Base-by-base conservation (phyloP, 1,140 invertebrate species). In the Drosophila cardini region DNA sequence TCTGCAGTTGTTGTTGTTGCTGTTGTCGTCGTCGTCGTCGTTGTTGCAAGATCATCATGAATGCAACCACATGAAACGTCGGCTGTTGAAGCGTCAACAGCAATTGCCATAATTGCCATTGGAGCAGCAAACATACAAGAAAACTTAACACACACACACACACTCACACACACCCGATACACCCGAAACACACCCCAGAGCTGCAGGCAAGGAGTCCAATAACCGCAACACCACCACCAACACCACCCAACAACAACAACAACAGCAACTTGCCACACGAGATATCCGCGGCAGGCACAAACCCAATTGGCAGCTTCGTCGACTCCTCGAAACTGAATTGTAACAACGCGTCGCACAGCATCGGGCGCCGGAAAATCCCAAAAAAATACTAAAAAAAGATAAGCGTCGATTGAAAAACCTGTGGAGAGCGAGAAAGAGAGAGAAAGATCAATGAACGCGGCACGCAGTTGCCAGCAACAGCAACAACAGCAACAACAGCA, bases 241-340 rank as follows among this genome's bases (percentile, higher is more conserved):
- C 21, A 56, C 63, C 56, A 61, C 26, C 61, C 72, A 61, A 9
- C 56, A 70, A 34, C 53, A 18, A 48, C 34, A 55, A 7, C 52
- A 55, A 11, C 52, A 34, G n/a, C 30, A 38, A 26, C 48, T 67
- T 48, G 90, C 82, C 72, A 77, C 76, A 85, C 90, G 90, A 91
- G 90, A 82, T 80, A 90, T 87, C 86, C 77, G 90, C 60, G 86
- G 80, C 90, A 91, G 90, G 85, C 86, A 91, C 90, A 80, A 55
- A 57, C 57, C 69, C 68, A 64, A 71, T 68, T 68, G 56, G 55
- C 65, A 63, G 65, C 45, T 36, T 13, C 32, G 52, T 55, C 18
- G 52, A 34, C 52, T 36, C 32, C 52, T 55, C 45, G 13, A 74
- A 77, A 64, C 76, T 74, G 64, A 84, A 84, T 80, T 84, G 80